Conservation (phyloP, 2,113 vertebrate species). For the Atractosteus spatula region DNA sequence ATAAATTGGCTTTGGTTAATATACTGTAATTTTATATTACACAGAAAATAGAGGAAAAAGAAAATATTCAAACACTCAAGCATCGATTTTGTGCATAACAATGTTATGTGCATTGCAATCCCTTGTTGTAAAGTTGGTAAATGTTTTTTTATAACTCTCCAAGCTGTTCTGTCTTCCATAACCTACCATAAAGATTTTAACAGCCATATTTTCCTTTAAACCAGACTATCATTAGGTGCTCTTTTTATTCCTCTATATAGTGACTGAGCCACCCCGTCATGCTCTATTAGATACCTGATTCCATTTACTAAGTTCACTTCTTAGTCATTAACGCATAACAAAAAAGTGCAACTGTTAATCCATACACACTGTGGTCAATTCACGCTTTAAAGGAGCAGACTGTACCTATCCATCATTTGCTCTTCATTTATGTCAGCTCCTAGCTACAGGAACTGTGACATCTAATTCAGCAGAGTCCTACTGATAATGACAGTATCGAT, state of each 20-base stretch:
- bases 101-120: too few species aligned
- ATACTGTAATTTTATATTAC: too few species aligned
- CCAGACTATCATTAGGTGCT: slow-evolving; percentile 8
- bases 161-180: background rate
- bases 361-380: slow-evolving; percentile 27
- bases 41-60: too few species aligned
- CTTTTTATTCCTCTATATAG: slow-evolving; percentile 29
- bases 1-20: too few species aligned
- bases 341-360: slow-evolving; percentile 33
- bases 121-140: background rate
- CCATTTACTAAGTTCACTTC: slow-evolving; percentile 36
- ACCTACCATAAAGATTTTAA: slow-evolving; percentile 3
- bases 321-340: slow-evolving; percentile 29
- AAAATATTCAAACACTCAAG: too few species aligned
- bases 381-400: slow-evolving; percentile 29
- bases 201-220: slow-evolving; percentile 1
- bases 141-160: background rate
- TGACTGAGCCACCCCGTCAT: slow-evolving; percentile 14
- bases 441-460: slow-evolving; percentile 48
- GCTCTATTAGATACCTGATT: slow-evolving; percentile 33
- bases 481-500: slow-evolving; percentile 62
- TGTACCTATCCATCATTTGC: slow-evolving; percentile 38
- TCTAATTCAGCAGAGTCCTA: slow-evolving; percentile 53
- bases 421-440: slow-evolving; percentile 41
- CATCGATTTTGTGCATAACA: too few species aligned